A percentile compares a stretch with the other conserved stretches of the same genome.
phyloP scores from a whole-genome alignment of 2,113 vertebrate genomes.

The Amblyopsis rosae region DNA sequence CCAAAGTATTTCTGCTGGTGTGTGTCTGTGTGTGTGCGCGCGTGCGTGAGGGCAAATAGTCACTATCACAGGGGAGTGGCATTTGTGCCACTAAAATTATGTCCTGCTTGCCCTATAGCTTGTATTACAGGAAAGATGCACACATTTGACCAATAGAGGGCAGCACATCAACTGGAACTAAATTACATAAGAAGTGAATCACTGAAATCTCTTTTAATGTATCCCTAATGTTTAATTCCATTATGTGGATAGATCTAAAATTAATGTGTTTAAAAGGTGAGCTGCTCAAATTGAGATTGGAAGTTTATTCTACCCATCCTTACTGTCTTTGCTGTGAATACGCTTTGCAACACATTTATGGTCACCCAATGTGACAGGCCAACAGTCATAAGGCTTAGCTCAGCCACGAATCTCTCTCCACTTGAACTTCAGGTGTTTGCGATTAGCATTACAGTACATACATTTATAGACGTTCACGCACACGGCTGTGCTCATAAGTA shows the following conservation, averaged over 20 bases:
- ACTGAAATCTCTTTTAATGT: not conserved
- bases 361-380: slow-evolving; percentile 23
- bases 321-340: not conserved
- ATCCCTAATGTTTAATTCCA: not conserved
- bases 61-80: slow-evolving; percentile 43
- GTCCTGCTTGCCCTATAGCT: slow-evolving; percentile 46
- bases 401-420: slow-evolving; percentile 24
- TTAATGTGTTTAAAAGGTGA: not conserved
- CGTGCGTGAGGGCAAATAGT: not conserved
- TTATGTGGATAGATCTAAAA: not conserved
- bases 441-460: slow-evolving; percentile 58
- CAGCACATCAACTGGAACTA: slow-evolving; percentile 50
- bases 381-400: slow-evolving; percentile 20
- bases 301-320: not conserved
- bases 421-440: slow-evolving; percentile 69
- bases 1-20: slow-evolving; percentile 55
- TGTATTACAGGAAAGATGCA: slow-evolving; percentile 36
- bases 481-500: not conserved
- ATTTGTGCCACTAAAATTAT: slow-evolving; percentile 54
- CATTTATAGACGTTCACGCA: slow-evolving; percentile 10
- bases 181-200: not conserved
- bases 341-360: slow-evolving; percentile 30
- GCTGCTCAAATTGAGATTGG: not conserved
- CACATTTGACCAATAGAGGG: slow-evolving; percentile 63
- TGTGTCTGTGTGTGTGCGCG: slow-evolving; percentile 8